These are phyloP conservation scores for Zonitis immaculata DNA, from an alignment of 2,888 invertebrate genomes.

Conservation along the genomic window DNA sequence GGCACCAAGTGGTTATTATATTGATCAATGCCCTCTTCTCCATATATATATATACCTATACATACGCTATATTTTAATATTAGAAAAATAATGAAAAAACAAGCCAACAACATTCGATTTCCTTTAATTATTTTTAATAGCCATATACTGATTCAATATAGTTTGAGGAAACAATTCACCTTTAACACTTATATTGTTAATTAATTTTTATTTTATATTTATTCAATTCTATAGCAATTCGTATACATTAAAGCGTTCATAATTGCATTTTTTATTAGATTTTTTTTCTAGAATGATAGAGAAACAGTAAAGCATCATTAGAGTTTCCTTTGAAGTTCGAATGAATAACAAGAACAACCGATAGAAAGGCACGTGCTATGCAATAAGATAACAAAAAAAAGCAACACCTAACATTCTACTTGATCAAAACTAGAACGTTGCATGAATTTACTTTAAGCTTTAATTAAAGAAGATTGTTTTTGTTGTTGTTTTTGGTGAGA, in stretches of 20 bases:
- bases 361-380: slow-evolving; percentile 31
- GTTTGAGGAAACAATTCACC: too few species aligned
- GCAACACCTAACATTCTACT: slow-evolving; percentile 28
- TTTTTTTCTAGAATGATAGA: too few species aligned
- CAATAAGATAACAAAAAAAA: slow-evolving; percentile 36
- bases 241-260: too few species aligned
- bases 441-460: background rate
- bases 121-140: slow-evolving; percentile 21
- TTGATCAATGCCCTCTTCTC: slow-evolving; percentile 21
- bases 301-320: too few species aligned
- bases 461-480: too few species aligned
- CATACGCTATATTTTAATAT: background rate
- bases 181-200: too few species aligned
- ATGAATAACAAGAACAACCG: slow-evolving; percentile 18
- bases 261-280: too few species aligned
- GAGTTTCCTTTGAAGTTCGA: slow-evolving; percentile 24
- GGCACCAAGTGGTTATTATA: slow-evolving; percentile 15
- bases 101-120: slow-evolving; percentile 24
- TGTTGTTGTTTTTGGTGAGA: too few species aligned
- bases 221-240: too few species aligned
- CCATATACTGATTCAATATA: background rate
- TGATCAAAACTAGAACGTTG: slow-evolving; percentile 38
- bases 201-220: too few species aligned
- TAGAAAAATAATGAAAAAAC: too few species aligned
- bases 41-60: too few species aligned